Evolutionary conservation across 92 coral and sea anemone genomes (phyloP).

Genomic region (Bergia sp.): DNA sequence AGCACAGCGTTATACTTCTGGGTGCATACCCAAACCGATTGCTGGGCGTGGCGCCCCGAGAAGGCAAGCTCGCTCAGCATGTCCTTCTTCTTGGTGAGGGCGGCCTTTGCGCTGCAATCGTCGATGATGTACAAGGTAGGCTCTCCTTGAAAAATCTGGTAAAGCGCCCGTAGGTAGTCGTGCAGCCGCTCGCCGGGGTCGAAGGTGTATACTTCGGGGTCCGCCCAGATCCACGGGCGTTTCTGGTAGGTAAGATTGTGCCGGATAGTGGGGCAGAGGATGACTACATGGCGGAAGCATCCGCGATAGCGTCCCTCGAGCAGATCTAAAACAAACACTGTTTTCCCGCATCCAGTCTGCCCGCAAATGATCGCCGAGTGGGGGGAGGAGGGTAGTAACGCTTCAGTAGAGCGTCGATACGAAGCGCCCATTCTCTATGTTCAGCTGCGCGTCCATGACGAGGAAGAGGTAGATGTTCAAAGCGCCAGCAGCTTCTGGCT

Average conservation of each 20-base stretch:
- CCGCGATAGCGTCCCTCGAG: conserved; percentile 17
- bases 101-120: no score
- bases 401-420: neutral
- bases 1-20: conserved; percentile 14
- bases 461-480: neutral
- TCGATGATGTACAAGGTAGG: neutral
- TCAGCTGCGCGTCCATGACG: no score
- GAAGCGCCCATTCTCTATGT: no score
- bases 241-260: neutral
- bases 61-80: no score
- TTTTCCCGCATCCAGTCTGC: neutral
- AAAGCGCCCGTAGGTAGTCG: conserved; percentile 7
- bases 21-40: conserved; percentile 22
- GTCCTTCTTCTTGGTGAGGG: no score
- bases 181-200: conserved; percentile 14
- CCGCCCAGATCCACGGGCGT: neutral
- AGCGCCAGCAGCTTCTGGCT: neutral
- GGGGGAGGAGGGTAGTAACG: neutral
- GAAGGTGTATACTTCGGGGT: neutral
- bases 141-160: conserved; percentile 21
- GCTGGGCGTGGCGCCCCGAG: conserved; percentile 25
- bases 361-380: neutral
- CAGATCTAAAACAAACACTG: conserved; percentile 6
- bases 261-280: conserved; percentile 21
- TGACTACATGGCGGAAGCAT: conserved; percentile 4